phyloP scores from a whole-genome alignment of 1,140 invertebrate species.

The Rhopalosiphum maidis region DNA sequence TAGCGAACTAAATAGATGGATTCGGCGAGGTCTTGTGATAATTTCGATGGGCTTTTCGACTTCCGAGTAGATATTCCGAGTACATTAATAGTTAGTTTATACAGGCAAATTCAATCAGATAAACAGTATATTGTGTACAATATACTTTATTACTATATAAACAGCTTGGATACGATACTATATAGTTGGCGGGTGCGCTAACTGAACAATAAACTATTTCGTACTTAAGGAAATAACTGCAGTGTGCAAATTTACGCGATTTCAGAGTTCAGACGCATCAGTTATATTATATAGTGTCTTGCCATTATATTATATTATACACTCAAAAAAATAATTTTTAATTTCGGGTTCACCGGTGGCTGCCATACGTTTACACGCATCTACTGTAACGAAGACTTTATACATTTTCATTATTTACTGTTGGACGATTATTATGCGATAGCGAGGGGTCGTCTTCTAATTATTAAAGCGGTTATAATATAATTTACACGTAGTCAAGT shows the following conservation, averaged over 20 bases:
- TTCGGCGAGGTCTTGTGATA: neutral
- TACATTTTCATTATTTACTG: neutral
- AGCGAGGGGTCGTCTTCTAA: neutral
- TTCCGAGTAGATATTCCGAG: neutral
- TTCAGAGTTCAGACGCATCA: too few relatives aligned
- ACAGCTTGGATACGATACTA: too few relatives aligned
- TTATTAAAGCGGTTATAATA: conserved; percentile 36
- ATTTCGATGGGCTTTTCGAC: neutral
- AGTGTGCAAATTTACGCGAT: neutral
- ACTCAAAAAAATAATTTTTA: too few relatives aligned
- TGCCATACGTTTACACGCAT: neutral
- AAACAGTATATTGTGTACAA: too few relatives aligned
- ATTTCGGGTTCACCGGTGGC: too few relatives aligned
- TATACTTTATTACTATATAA: too few relatives aligned
- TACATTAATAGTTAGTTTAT: neutral
- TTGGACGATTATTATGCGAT: neutral
- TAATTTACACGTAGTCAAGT: conserved; percentile 47
- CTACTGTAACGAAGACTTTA: neutral
- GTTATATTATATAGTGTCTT: neutral
- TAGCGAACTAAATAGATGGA: neutral
- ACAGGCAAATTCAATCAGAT: too few relatives aligned
- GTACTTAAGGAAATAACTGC: neutral
- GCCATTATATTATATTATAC: too few relatives aligned
- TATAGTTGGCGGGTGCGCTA: too few relatives aligned
- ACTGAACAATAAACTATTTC: neutral